These are phyloP conservation scores for Corydoras sp. DNA, from an alignment of 2,113 vertebrate genomes.

Conservation along the genomic window DNA sequence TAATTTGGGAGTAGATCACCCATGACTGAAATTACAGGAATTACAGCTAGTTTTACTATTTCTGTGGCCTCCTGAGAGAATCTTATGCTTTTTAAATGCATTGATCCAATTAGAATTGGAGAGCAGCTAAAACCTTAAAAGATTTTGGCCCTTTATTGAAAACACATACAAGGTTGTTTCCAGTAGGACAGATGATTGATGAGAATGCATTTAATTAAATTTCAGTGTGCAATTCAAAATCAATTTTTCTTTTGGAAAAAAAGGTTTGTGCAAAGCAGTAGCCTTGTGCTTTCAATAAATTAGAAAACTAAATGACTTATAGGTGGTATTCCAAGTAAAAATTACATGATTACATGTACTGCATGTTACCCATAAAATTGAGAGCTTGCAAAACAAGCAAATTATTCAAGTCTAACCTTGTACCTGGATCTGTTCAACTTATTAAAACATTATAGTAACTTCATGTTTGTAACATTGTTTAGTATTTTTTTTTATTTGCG, in stretches of 20 bases:
- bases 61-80: conserved; percentile 38
- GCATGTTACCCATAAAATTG: no score
- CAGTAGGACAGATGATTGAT: not conserved
- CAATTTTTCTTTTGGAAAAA: conserved; percentile 49
- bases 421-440: no score
- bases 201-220: conserved; percentile 57
- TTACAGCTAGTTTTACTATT: conserved; percentile 33
- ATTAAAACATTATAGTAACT: no score
- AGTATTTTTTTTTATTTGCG: no score
- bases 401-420: no score
- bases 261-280: conserved; percentile 49
- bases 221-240: conserved; percentile 40
- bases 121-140: conserved; percentile 30
- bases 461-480: no score
- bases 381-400: no score
- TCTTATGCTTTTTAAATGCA: conserved; percentile 35
- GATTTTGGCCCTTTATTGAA: conserved; percentile 25
- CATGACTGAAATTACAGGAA: conserved; percentile 33
- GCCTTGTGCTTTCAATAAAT: conserved; percentile 58
- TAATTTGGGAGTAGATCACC: conserved; percentile 10
- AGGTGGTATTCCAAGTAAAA: conserved; percentile 7
- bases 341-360: no score
- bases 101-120: conserved; percentile 39
- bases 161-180: conserved; percentile 53
- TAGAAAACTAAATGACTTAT: conserved; percentile 27